Percentiles rank a stretch among this genome's conserved stretches.
Evolutionary conservation across 1,140 invertebrate genomes (phyloP).

Genomic region (Trichoplusia ni): DNA sequence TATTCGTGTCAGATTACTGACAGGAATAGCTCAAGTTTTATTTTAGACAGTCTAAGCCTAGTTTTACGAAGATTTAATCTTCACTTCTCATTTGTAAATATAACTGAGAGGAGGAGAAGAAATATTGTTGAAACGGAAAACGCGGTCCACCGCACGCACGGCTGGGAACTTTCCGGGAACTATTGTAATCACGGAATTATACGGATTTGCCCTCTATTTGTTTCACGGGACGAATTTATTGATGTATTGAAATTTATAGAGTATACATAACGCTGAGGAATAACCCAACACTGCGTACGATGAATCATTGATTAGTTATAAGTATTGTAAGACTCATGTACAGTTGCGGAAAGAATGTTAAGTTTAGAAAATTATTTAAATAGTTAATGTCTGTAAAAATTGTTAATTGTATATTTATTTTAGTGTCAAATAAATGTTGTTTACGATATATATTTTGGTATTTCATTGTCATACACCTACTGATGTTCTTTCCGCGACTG

Average conservation of each 20-base stretch:
- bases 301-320: constrained; percentile 12
- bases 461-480: constrained; percentile 14
- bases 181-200: neutral
- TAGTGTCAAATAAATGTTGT: constrained; percentile 27
- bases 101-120: neutral
- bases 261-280: neutral
- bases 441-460: constrained; percentile 10
- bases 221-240: constrained; percentile 17
- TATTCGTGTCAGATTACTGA: neutral
- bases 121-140: neutral
- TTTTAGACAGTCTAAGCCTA: neutral
- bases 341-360: constrained; percentile 32
- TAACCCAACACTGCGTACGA: constrained; percentile 15
- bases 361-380: constrained; percentile 29
- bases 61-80: constrained; percentile 6
- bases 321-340: constrained; percentile 20
- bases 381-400: constrained; percentile 27
- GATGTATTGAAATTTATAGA: neutral
- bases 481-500: constrained; percentile 27
- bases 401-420: constrained; percentile 33
- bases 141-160: neutral
- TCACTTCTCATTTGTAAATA: constrained; percentile 27
- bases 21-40: too few relatives aligned
- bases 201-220: constrained; percentile 27
- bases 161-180: neutral